Conservation (phyloP, 2,888 invertebrate species). For the Agonopterix subpropinquella region DNA sequence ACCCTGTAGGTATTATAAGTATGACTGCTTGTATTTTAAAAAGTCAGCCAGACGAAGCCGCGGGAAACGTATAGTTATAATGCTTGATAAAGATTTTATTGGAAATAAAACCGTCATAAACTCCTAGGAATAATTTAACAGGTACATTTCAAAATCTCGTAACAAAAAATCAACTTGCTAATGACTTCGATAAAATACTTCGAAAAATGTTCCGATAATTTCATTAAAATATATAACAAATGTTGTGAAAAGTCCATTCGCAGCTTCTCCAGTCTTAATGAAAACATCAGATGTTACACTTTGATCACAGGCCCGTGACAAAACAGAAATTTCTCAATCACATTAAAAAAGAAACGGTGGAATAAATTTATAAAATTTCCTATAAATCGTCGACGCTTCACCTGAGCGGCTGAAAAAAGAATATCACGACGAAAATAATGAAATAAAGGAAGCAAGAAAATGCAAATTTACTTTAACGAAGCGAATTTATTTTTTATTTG, state of each 20-base stretch:
- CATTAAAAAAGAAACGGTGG: constrained; percentile 29
- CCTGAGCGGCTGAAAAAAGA: constrained; percentile 29
- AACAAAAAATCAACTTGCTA: neutral
- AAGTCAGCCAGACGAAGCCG: no score
- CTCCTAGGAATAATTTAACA: no score
- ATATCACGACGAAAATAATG: constrained; percentile 35
- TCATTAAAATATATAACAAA: constrained; percentile 6
- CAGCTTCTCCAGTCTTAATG: constrained; percentile 3
- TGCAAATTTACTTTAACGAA: constrained; percentile 66
- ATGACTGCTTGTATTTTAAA: no score
- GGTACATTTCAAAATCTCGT: no score
- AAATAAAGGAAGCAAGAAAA: constrained; percentile 57
- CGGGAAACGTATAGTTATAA: no score
- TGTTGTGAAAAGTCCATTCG: constrained; percentile 2
- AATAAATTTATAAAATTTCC: constrained; percentile 26
- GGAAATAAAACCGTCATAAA: no score
- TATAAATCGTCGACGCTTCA: constrained; percentile 29
- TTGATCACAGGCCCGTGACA: constrained; percentile 6
- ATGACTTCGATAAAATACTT: constrained; percentile 3
- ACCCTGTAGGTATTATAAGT: no score
- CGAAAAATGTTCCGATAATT: constrained; percentile 5
- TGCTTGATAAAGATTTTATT: no score
- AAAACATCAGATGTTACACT: constrained; percentile 6
- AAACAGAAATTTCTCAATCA: constrained; percentile 28
- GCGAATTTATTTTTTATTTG: constrained; percentile 50